Percentiles rank a stretch among this genome's conserved stretches.
Evolutionary conservation across 2,113 vertebrate species (phyloP).

Genomic region (Copsychus sechellarum): DNA sequence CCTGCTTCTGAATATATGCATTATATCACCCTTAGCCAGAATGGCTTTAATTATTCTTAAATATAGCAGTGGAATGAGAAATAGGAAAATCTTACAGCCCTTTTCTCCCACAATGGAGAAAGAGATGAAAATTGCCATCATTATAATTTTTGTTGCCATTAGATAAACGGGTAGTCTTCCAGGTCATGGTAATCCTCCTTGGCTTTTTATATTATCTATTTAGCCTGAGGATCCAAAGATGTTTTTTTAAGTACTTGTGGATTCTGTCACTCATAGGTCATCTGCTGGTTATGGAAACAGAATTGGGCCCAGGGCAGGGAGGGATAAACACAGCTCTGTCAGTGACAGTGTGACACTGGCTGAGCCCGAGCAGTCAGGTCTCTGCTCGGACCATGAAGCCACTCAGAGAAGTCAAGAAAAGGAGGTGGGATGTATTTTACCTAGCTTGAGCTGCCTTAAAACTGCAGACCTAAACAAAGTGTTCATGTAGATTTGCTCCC

Average conservation of each 20-base stretch:
- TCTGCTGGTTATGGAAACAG: neutral
- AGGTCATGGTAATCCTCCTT: neutral
- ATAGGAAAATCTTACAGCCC: conserved; percentile 59
- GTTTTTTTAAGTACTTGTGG: neutral
- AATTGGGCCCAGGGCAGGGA: neutral
- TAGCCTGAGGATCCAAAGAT: neutral
- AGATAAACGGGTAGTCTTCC: conserved; percentile 20
- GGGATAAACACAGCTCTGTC: neutral
- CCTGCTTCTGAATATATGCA: conserved; percentile 59
- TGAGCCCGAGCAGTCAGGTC: neutral
- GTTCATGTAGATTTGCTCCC: neutral
- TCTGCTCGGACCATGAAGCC: neutral
- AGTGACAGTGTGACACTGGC: neutral
- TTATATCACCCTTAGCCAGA: conserved; percentile 59
- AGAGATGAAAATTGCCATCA: conserved; percentile 18
- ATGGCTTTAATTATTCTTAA: conserved; percentile 68
- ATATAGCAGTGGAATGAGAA: conserved; percentile 44
- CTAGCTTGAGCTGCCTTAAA: neutral
- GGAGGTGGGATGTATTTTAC: neutral
- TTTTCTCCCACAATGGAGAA: conserved; percentile 34
- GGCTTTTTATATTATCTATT: conserved; percentile 4
- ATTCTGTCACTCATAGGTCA: neutral
- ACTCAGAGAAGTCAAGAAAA: neutral
- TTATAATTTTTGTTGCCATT: conserved; percentile 41
- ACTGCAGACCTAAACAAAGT: conserved; percentile 11